Conservation (phyloP, 1,140 invertebrate species). For the Macrocentrus cingulum region DNA sequence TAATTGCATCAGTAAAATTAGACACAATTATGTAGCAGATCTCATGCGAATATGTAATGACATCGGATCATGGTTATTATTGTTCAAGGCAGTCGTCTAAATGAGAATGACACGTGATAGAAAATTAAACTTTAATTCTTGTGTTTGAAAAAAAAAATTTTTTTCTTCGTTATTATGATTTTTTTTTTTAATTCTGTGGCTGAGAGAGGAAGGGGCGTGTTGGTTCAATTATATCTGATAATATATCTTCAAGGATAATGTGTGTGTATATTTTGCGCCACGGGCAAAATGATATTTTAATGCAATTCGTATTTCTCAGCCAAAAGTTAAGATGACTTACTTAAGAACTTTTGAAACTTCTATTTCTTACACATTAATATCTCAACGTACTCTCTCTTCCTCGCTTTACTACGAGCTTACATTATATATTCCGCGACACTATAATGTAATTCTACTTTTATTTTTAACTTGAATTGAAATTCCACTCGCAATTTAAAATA, state of each 20-base stretch:
- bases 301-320: slow-evolving; percentile 19
- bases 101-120: slow-evolving; percentile 18
- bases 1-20: too few relatives aligned
- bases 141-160: too few relatives aligned
- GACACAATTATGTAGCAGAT: too few relatives aligned
- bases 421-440: slow-evolving; percentile 24
- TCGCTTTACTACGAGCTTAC: slow-evolving; percentile 1
- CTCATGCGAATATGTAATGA: slow-evolving; percentile 24
- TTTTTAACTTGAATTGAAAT: slow-evolving; percentile 20
- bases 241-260: slow-evolving; percentile 8
- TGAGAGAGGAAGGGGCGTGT: neutral
- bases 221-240: slow-evolving; percentile 1
- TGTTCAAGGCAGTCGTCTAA: slow-evolving; percentile 28
- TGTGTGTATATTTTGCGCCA: slow-evolving; percentile 15
- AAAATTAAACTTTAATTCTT: too few relatives aligned
- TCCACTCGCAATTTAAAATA: slow-evolving; percentile 4
- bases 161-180: too few relatives aligned
- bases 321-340: slow-evolving; percentile 25
- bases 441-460: slow-evolving; percentile 22
- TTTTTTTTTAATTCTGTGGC: too few relatives aligned
- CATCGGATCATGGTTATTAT: slow-evolving; percentile 29
- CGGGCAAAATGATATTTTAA: slow-evolving; percentile 25
- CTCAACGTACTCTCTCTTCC: neutral
- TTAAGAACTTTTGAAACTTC: slow-evolving; percentile 24
- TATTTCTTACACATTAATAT: slow-evolving; percentile 28